Conservation (phyloP, 2,113 vertebrate genomes). For the Leiothrix lutea region DNA sequence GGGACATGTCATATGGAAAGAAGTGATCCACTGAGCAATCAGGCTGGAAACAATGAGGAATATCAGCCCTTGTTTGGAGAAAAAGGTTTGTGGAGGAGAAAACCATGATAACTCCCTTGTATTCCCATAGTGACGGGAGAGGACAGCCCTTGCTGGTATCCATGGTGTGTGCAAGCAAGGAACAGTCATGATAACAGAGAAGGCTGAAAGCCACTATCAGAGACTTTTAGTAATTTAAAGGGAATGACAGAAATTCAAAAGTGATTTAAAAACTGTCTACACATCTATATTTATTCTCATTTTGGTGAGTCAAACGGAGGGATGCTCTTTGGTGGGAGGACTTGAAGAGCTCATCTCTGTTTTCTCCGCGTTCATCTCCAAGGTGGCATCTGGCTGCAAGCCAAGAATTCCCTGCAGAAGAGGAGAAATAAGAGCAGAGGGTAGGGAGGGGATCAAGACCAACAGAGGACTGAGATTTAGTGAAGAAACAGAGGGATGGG, state of each 20-base stretch:
- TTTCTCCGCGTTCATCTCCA: neutral
- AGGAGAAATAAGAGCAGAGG: neutral
- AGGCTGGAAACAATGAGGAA: neutral
- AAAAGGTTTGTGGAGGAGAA: neutral
- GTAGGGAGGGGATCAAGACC: neutral
- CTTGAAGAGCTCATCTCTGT: neutral
- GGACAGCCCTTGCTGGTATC: constrained; percentile 4
- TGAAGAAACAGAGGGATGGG: neutral
- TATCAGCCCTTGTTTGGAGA: neutral
- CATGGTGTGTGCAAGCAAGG: neutral
- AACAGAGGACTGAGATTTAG: neutral
- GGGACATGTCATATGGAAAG: neutral
- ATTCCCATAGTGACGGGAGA: constrained; percentile 17
- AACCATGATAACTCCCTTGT: neutral
- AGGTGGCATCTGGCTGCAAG: neutral
- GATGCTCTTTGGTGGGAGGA: neutral
- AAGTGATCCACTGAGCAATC: neutral
- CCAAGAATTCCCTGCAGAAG: neutral
- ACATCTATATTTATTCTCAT: neutral
- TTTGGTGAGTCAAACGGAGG: neutral
- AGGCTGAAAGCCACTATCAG: neutral
- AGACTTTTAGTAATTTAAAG: neutral
- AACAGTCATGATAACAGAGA: neutral
- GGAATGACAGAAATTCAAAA: neutral
- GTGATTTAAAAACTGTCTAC: neutral